These are phyloP conservation scores for Thecocarcelia acutangulata DNA, from an alignment of 2,888 invertebrate species.

Conservation along the genomic window DNA sequence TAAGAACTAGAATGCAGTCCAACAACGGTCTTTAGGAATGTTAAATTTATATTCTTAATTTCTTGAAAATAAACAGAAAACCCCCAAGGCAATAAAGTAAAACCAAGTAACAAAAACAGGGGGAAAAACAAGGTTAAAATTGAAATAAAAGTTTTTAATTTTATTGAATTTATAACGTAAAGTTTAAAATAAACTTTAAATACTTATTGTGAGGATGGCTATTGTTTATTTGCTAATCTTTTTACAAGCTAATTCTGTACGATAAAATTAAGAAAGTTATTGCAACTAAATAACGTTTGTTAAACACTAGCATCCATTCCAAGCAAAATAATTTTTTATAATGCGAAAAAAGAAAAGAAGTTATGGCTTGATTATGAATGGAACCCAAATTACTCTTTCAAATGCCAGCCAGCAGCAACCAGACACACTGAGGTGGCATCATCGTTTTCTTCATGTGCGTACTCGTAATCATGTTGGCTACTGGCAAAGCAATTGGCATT, in stretches of 20 bases:
- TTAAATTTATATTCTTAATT: constrained; percentile 13
- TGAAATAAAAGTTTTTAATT: neutral
- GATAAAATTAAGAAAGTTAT: constrained; percentile 15
- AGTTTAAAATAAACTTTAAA: constrained; percentile 17
- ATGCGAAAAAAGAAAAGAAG: neutral
- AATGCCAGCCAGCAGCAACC: too few relatives aligned
- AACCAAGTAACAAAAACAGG: constrained; percentile 5
- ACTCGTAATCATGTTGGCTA: too few relatives aligned
- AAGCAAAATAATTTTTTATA: neutral
- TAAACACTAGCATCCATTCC: constrained; percentile 13
- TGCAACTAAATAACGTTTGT: constrained; percentile 24
- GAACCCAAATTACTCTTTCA: too few relatives aligned
- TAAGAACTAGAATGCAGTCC: constrained; percentile 21
- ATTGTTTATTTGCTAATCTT: constrained; percentile 40
- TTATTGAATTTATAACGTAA: constrained; percentile 18
- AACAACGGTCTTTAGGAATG: constrained; percentile 64
- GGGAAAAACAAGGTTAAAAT: too few relatives aligned
- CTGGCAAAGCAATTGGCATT: too few relatives aligned
- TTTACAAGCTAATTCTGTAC: constrained; percentile 27
- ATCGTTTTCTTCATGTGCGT: too few relatives aligned
- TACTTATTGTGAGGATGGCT: constrained; percentile 43
- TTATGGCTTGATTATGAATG: too few relatives aligned
- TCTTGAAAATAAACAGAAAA: constrained; percentile 5
- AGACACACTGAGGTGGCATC: too few relatives aligned
- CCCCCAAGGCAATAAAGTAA: neutral